These are phyloP conservation scores for Engystomops pustulosus DNA, from an alignment of 2,113 vertebrate genomes.

Conservation along the genomic window DNA sequence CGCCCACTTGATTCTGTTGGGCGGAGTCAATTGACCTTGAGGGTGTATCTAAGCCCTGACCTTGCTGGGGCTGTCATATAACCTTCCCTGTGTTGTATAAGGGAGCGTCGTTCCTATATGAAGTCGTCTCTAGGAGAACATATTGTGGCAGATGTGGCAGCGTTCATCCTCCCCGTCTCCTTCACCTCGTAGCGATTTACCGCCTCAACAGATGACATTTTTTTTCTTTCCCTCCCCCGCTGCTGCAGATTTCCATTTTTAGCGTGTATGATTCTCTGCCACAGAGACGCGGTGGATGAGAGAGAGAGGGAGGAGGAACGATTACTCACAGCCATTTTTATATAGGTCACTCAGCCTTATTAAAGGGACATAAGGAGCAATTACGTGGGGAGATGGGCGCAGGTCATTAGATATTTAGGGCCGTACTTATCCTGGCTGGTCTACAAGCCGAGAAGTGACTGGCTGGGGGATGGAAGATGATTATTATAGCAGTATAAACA, in stretches of 20 bases:
- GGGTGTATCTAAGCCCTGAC: not conserved
- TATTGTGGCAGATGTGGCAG: slow-evolving; percentile 26
- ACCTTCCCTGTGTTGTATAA: not conserved
- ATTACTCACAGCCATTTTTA: slow-evolving; percentile 39
- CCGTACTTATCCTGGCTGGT: not conserved
- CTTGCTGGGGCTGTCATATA: too few relatives aligned
- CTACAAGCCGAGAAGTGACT: not conserved
- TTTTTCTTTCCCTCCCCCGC: not conserved
- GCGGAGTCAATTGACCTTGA: too few relatives aligned
- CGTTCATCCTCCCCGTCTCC: not conserved
- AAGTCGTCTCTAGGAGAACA: not conserved
- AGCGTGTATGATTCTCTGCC: slow-evolving; percentile 32
- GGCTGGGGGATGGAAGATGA: not conserved
- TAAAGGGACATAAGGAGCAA: slow-evolving; percentile 48
- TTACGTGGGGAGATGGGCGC: slow-evolving; percentile 35
- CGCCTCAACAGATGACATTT: slow-evolving; percentile 12
- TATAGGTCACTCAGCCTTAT: slow-evolving; percentile 40
- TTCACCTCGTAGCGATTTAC: not conserved
- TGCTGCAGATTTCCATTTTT: slow-evolving; percentile 50
- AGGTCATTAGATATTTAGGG: not conserved
- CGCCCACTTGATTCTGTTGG: too few relatives aligned
- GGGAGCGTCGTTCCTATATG: not conserved
- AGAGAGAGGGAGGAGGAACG: not conserved
- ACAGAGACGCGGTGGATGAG: not conserved
- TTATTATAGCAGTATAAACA: not conserved